These are phyloP conservation scores for Aphelinus certus DNA, from an alignment of 1,140 invertebrate genomes.

Conservation along the genomic window DNA sequence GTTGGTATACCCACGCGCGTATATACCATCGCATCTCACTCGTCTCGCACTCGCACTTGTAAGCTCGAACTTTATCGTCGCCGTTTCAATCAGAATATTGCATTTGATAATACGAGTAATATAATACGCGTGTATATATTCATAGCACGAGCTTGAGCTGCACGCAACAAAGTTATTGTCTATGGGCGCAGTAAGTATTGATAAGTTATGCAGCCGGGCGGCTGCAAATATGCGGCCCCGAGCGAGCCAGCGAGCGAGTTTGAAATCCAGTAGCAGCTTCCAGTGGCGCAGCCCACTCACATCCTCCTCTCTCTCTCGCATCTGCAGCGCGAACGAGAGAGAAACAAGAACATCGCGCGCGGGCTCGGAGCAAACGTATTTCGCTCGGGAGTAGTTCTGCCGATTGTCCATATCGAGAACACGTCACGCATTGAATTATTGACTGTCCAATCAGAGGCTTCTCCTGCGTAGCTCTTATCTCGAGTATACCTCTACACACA, in stretches of 20 bases:
- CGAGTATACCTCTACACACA: neutral
- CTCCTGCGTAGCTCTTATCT: slow-evolving; percentile 22
- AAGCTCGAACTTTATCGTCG: too few species aligned
- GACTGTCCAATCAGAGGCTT: slow-evolving; percentile 33
- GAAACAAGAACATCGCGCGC: neutral
- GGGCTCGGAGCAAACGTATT: neutral
- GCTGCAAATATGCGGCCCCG: too few species aligned
- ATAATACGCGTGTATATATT: too few species aligned
- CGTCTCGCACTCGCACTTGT: too few species aligned
- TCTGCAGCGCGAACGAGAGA: slow-evolving; percentile 1
- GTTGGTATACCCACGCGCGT: too few species aligned
- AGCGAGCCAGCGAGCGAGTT: neutral
- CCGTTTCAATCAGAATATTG: too few species aligned
- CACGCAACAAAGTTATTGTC: too few species aligned
- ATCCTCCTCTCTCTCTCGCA: slow-evolving; percentile 7
- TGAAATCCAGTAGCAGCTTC: slow-evolving; percentile 34
- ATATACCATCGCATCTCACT: too few species aligned
- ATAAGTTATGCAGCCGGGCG: too few species aligned
- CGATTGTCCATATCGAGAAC: slow-evolving; percentile 37
- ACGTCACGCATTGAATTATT: slow-evolving; percentile 37
- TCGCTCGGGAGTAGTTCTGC: neutral
- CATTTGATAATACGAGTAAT: too few species aligned
- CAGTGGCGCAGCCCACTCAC: slow-evolving; percentile 29
- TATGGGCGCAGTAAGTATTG: too few species aligned
- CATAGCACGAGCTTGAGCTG: too few species aligned